phyloP scores from a whole-genome alignment of 2,888 invertebrate species.

The Ectobius pallidus region DNA sequence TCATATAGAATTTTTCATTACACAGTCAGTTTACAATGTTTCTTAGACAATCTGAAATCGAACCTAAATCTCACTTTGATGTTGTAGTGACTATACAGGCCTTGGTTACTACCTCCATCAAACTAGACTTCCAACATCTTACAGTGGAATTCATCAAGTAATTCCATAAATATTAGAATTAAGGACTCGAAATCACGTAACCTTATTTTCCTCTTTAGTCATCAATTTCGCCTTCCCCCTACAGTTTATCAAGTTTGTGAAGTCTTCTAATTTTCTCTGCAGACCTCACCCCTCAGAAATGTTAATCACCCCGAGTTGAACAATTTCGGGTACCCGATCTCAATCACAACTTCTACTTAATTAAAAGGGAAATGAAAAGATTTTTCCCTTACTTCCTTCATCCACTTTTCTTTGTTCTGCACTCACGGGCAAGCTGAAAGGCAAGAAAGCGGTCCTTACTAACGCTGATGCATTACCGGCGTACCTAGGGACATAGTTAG shows the following conservation, averaged over 20 bases:
- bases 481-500: no score
- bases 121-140: no score
- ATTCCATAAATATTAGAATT: not conserved
- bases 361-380: constrained; percentile 36
- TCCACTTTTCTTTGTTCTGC: not conserved
- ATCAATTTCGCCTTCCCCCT: constrained; percentile 3
- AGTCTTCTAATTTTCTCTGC: constrained; percentile 16
- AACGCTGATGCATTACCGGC: no score
- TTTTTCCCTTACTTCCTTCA: constrained; percentile 9
- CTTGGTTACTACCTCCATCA: no score
- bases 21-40: no score
- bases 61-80: no score
- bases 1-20: no score
- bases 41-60: no score
- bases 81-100: no score
- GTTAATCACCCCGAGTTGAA: constrained; percentile 33
- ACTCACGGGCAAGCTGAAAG: no score
- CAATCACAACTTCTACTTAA: constrained; percentile 39
- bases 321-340: constrained; percentile 33
- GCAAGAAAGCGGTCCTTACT: no score
- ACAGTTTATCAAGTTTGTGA: constrained; percentile 17
- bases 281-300: constrained; percentile 9
- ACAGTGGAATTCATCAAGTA: not conserved
- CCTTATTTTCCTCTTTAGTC: not conserved
- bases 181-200: not conserved